A percentile compares a stretch with the other conserved stretches of the same genome.
Evolutionary conservation across 2,888 invertebrate genomes (phyloP).

Genomic region (Portevinia maculata): DNA sequence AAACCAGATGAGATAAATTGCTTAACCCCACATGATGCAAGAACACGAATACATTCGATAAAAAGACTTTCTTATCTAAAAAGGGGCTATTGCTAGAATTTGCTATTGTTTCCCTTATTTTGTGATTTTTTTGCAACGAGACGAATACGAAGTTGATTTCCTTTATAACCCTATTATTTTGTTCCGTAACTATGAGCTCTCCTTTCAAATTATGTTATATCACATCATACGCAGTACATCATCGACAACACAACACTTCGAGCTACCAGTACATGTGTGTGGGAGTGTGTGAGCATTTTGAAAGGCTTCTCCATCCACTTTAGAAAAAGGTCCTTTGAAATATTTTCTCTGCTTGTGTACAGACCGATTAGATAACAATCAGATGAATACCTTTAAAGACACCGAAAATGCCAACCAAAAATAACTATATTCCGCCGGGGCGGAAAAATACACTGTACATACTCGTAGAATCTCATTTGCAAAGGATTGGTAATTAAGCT

Average conservation of each 20-base stretch:
- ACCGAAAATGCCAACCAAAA: constrained; percentile 27
- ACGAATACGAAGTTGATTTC: constrained; percentile 21
- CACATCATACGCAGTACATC: constrained; percentile 24
- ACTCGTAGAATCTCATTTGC: neutral
- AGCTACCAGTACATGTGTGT: neutral
- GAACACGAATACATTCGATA: neutral
- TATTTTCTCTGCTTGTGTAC: constrained; percentile 4
- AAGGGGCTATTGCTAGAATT: neutral
- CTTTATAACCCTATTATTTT: constrained; percentile 21
- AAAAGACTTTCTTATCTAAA: neutral
- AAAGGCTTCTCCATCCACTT: neutral
- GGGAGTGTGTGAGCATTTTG: neutral
- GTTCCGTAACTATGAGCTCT: constrained; percentile 20
- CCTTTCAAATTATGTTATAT: constrained; percentile 44
- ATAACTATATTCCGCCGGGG: constrained; percentile 5
- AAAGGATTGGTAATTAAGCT: constrained; percentile 29
- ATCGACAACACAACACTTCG: neutral
- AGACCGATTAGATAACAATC: constrained; percentile 43
- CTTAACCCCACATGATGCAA: neutral
- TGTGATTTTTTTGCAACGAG: constrained; percentile 7
- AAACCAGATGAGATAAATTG: neutral
- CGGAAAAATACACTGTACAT: constrained; percentile 1
- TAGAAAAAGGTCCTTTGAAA: neutral
- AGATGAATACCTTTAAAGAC: constrained; percentile 30
- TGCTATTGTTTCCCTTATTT: neutral